Evolutionary conservation across 2,888 invertebrate genomes (phyloP).

Genomic region (Teleogryllus oceanicus): DNA sequence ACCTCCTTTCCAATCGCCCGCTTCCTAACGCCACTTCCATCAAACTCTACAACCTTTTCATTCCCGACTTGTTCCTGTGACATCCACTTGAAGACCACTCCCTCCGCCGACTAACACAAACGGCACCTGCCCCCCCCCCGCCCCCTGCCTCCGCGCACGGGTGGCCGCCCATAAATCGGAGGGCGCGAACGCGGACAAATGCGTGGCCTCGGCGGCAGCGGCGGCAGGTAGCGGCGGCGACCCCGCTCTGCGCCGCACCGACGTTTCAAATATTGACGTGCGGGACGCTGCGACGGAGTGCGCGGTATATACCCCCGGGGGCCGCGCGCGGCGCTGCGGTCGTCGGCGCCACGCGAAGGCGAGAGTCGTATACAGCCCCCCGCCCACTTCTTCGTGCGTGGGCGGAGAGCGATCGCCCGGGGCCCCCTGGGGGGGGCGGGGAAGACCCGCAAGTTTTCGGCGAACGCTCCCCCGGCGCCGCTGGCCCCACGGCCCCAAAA

Average conservation of each 20-base stretch:
- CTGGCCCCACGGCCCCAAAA: not conserved
- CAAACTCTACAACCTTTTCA: too few relatives aligned
- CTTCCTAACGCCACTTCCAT: too few relatives aligned
- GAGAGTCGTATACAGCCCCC: not conserved
- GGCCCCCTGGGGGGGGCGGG: too few relatives aligned
- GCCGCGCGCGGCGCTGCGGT: not conserved
- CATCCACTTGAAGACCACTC: too few relatives aligned
- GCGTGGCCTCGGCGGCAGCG: not conserved
- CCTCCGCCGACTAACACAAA: not conserved
- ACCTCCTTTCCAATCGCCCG: too few relatives aligned
- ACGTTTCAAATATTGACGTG: constrained; percentile 18
- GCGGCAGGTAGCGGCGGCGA: not conserved
- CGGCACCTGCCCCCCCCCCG: not conserved
- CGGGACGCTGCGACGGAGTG: not conserved
- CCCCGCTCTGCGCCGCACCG: too few relatives aligned
- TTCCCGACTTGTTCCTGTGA: too few relatives aligned
- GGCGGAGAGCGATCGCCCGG: not conserved
- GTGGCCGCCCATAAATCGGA: constrained; percentile 10
- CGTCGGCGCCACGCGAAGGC: too few relatives aligned
- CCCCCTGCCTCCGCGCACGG: not conserved
- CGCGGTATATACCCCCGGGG: not conserved
- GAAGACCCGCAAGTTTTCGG: not conserved
- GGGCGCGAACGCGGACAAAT: constrained; percentile 10
- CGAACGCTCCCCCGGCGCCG: not conserved
- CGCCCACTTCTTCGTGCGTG: not conserved